Percentiles rank a stretch among this genome's conserved stretches.
Evolutionary conservation across 2,113 vertebrate genomes (phyloP).

Genomic region (Halcyon malimbica): DNA sequence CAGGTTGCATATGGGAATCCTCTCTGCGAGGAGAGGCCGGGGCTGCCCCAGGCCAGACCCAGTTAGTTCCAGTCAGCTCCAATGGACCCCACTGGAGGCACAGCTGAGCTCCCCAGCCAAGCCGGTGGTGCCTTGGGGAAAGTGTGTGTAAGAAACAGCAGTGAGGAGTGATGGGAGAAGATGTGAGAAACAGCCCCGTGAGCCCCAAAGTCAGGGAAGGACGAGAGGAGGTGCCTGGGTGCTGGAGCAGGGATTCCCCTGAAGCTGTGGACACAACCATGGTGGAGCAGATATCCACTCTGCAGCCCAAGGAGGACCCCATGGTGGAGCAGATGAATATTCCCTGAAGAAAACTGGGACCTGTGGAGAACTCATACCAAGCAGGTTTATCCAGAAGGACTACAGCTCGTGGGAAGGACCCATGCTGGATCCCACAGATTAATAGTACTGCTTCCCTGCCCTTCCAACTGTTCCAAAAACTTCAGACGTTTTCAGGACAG

Average conservation of each 20-base stretch:
- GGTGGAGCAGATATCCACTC: background rate
- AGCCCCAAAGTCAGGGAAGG: background rate
- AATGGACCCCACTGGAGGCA: background rate
- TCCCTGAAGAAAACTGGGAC: background rate
- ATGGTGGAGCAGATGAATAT: background rate
- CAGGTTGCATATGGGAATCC: background rate
- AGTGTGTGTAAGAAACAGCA: background rate
- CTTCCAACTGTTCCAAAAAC: background rate
- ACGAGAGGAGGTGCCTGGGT: background rate
- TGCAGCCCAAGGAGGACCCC: background rate
- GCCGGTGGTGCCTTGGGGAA: rapidly evolving
- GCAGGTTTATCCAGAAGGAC: background rate
- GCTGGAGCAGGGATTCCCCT: background rate
- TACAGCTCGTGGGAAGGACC: background rate
- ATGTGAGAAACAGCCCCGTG: background rate
- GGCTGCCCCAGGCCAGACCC: background rate
- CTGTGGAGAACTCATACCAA: background rate
- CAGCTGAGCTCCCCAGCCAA: background rate
- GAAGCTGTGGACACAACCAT: rapidly evolving
- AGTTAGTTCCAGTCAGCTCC: background rate
- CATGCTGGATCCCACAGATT: background rate
- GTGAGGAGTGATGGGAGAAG: background rate
- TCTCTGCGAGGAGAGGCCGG: background rate
- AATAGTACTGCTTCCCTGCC: background rate
- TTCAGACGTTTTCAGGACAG: background rate